A percentile compares a stretch with the other conserved stretches of the same genome.
Conservation (phyloP, 2,888 invertebrate species). For the Isoperla grammatica region DNA sequence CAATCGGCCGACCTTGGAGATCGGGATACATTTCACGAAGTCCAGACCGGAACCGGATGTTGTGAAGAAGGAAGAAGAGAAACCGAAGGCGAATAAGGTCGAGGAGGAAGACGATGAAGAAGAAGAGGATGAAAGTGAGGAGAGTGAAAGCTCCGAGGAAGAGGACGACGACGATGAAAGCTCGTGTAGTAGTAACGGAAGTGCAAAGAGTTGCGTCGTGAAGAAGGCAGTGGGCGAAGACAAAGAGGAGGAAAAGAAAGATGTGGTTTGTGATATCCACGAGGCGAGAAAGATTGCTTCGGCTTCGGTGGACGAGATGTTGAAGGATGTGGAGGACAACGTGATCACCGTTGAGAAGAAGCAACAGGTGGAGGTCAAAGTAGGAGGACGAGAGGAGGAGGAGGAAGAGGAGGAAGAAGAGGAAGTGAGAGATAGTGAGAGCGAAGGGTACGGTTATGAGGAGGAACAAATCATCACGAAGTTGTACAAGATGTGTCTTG, state of each 20-base stretch:
- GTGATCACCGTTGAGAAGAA: too few species aligned
- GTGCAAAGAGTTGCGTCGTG: neutral
- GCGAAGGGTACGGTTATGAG: constrained; percentile 35
- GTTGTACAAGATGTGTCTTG: constrained; percentile 25
- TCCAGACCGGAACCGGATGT: neutral
- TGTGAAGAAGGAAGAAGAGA: constrained; percentile 40
- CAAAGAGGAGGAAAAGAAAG: constrained; percentile 22
- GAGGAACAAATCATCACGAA: constrained; percentile 23
- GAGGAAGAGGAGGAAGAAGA: constrained; percentile 17
- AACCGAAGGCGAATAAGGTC: constrained; percentile 25
- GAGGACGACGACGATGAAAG: neutral
- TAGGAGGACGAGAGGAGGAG: too few species aligned
- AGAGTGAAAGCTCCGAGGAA: neutral
- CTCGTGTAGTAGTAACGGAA: neutral
- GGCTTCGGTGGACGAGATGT: constrained; percentile 24
- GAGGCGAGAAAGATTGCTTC: too few species aligned
- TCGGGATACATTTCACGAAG: neutral
- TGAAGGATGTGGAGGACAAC: constrained; percentile 29
- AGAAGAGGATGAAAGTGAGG: constrained; percentile 32
- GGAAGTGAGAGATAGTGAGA: constrained; percentile 23
- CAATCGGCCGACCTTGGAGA: neutral
- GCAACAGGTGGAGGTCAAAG: too few species aligned
- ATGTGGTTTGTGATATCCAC: constrained; percentile 8
- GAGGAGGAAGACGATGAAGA: constrained; percentile 40
- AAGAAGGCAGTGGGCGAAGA: constrained; percentile 2